Conservation (phyloP, 2,113 vertebrate genomes). For the Corvus cornix region DNA sequence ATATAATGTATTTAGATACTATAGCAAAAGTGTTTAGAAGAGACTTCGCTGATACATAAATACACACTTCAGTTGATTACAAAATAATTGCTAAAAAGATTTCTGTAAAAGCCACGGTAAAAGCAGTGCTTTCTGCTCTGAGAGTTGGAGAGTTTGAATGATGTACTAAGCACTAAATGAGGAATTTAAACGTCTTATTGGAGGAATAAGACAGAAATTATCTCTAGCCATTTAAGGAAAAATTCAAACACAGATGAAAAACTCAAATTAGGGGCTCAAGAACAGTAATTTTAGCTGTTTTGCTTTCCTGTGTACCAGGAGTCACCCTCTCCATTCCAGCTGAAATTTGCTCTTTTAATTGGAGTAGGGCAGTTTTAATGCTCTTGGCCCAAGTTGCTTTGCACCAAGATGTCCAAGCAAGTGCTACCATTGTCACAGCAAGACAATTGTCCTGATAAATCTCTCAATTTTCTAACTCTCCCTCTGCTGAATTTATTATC, state of each 20-base stretch:
- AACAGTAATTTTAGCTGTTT: not conserved
- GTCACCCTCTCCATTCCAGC: not conserved
- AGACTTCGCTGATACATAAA: not conserved
- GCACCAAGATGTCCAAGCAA: not conserved
- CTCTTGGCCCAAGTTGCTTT: not conserved
- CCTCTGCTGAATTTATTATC: slow-evolving; percentile 4
- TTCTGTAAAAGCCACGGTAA: not conserved
- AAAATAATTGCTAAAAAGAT: not conserved
- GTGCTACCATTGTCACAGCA: not conserved
- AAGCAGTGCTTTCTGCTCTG: not conserved
- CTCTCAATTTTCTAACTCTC: not conserved
- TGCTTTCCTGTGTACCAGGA: not conserved
- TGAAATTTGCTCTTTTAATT: not conserved
- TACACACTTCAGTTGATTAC: not conserved
- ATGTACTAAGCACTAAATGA: not conserved
- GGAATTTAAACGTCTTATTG: not conserved
- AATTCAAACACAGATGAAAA: not conserved
- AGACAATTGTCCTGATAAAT: not conserved
- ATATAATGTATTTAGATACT: not conserved
- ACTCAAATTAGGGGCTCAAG: not conserved
- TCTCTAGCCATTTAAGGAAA: not conserved
- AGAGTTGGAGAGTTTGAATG: not conserved
- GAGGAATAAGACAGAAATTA: not conserved
- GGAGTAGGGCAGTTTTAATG: not conserved
- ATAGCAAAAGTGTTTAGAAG: not conserved